Evolutionary conservation across 2,888 invertebrate genomes (phyloP), one percentile per base, ranked within the genome.

Genomic region (Callinectes sapidus): DNA sequence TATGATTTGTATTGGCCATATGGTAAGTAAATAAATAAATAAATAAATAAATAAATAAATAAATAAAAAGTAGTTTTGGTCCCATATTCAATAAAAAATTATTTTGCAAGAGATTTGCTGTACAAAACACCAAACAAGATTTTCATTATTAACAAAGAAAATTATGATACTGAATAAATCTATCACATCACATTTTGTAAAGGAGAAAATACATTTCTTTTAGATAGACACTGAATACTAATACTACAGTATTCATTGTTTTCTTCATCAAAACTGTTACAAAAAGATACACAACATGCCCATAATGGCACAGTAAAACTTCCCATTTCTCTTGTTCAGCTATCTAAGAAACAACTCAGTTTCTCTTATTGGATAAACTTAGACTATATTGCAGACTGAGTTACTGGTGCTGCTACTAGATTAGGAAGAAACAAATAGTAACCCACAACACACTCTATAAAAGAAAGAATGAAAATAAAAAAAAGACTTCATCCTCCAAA

Each of bases 141-240:
- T 35, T 35, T 81, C 35, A 35, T 81, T 32, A 81, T 81, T 16
- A 81, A 35, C 8, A 48, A 35, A 3, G 16, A 81, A 35, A 14
- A 81, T 81, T 13, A 35, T 81, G 32, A 81, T 81, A n/a, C 35
- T 35, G 35, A 35, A 32, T 32, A 81, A 81, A 32, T 35, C 35
- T 35, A 81, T n/a, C 81, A 81, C 81, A 81, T 35, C 81, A 81
- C 81, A 81, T 35, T 81, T 81, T 81, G 10, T 35, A 81, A 81
- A 81, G 35, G 81, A 81, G 81, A 81, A 81, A 81, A 81, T 81
- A 81, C 10, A 81, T 81, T 81, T 81, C 18, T 81, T 32, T 81
- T 16, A 61, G 71, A 28, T 71, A 61, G 71, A 28, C 10, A 71
- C 28, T 71, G 81, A 81, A 81, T 35, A 32, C 32, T 81, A 35